phyloP scores from a whole-genome alignment of 2,113 vertebrate species.

The Sylvietta virens region DNA sequence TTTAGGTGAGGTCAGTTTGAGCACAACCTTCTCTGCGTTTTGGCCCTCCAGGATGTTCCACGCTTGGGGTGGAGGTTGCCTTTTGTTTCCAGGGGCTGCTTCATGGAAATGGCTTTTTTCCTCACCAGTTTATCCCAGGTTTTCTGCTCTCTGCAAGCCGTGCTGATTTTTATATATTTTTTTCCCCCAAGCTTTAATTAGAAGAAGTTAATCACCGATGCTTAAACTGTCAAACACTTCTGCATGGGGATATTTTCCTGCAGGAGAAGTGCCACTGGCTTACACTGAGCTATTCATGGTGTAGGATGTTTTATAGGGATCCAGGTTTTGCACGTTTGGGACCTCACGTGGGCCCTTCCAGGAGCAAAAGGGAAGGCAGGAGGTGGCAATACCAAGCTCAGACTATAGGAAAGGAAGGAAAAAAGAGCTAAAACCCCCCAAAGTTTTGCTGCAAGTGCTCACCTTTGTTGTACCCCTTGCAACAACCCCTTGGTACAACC shows the following conservation, averaged over 20 bases:
- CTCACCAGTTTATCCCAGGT: not conserved
- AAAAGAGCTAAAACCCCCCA: not conserved
- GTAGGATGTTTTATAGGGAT: not conserved
- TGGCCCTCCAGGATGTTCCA: not conserved
- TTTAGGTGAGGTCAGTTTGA: not conserved
- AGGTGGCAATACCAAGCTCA: not conserved
- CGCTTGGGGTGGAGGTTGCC: not conserved
- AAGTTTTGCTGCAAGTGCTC: not conserved
- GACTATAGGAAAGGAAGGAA: not conserved
- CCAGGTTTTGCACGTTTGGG: not conserved
- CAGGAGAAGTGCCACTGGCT: not conserved
- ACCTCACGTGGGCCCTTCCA: not conserved
- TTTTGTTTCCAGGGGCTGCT: not conserved
- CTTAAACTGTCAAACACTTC: not conserved
- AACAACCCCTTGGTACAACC: not conserved
- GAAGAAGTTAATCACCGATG: not conserved
- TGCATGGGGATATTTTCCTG: not conserved
- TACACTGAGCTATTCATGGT: not conserved
- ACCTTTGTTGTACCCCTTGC: not conserved
- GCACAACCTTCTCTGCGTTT: constrained; percentile 6
- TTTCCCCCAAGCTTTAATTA: constrained; percentile 19
- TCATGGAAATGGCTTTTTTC: not conserved
- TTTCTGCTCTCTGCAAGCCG: not conserved
- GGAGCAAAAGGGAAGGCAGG: not conserved
- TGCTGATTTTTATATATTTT: not conserved